Conservation (phyloP, 2,113 vertebrate genomes). For the Pachyramphus minor region DNA sequence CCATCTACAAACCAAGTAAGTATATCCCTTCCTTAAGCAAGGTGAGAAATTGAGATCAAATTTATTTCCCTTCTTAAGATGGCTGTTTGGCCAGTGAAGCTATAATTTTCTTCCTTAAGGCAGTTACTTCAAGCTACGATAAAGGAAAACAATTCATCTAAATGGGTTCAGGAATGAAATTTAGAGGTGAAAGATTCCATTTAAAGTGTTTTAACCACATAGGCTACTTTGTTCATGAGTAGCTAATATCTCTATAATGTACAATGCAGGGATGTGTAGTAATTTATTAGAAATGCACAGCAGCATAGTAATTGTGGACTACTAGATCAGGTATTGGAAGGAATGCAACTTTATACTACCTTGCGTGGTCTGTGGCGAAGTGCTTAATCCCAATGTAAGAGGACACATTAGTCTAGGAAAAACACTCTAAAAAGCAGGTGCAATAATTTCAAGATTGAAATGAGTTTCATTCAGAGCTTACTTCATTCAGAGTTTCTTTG, state of each 20-base stretch:
- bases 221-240: not conserved
- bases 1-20: not conserved
- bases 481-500: not conserved
- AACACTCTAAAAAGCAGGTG: not conserved
- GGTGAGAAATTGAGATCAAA: not conserved
- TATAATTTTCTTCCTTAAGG: not conserved
- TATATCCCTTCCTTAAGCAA: not conserved
- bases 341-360: not conserved
- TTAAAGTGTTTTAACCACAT: not conserved
- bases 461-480: not conserved
- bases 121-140: not conserved
- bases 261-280: not conserved
- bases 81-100: not conserved
- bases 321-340: not conserved
- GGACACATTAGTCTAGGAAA: not conserved
- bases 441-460: not conserved
- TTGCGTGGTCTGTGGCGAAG: not conserved
- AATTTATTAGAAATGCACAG: not conserved
- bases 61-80: not conserved
- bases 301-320: not conserved
- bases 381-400: not conserved
- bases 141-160: not conserved
- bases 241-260: not conserved
- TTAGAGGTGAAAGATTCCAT: not conserved
- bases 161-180: not conserved